Percentiles rank a stretch among this genome's conserved stretches.
phyloP scores from a whole-genome alignment of 2,113 vertebrate species.

The Xerus inauris region DNA sequence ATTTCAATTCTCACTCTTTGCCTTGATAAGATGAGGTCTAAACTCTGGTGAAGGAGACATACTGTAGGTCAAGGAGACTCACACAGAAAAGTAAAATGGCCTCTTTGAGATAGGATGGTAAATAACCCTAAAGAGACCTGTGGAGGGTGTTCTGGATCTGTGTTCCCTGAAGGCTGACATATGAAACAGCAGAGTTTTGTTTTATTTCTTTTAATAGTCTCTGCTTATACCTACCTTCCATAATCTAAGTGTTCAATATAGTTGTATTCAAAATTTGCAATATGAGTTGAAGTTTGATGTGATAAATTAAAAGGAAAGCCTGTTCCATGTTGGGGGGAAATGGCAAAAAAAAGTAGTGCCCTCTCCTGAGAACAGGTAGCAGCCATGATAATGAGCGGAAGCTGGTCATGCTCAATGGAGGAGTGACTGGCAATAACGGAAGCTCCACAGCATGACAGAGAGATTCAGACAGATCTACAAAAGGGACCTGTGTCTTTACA shows the following conservation, averaged over 20 bases:
- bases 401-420: background rate
- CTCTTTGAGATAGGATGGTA: background rate
- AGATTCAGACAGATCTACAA: background rate
- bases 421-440: background rate
- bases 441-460: background rate
- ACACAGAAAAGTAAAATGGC: background rate
- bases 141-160: background rate
- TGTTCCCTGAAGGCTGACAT: background rate
- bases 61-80: background rate
- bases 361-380: background rate
- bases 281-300: background rate
- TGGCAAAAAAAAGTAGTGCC: background rate
- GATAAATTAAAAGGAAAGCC: constrained; percentile 7
- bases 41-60: background rate
- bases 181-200: background rate
- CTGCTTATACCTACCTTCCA: background rate
- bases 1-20: background rate
- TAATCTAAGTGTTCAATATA: background rate
- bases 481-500: background rate
- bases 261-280: constrained; percentile 11
- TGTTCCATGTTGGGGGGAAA: background rate
- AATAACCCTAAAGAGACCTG: background rate
- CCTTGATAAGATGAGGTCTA: background rate
- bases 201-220: background rate
- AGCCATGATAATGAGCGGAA: background rate